phyloP scores from a whole-genome alignment of 2,113 vertebrate genomes.

The Myotis lucifugus region DNA sequence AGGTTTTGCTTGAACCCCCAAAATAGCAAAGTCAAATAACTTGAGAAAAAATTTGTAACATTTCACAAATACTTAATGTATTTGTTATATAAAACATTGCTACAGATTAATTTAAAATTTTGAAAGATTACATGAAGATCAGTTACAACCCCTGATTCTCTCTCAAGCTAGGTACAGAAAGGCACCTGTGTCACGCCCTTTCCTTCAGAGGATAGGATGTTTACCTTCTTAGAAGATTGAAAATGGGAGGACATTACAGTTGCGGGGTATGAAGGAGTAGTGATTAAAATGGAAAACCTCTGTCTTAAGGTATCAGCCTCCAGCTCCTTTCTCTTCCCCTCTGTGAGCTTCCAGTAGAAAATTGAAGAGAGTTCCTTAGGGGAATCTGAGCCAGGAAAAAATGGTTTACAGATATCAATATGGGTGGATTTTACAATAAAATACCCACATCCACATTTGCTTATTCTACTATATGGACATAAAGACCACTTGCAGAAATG shows the following conservation, averaged over 20 bases:
- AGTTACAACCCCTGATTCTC: not conserved
- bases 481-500: not conserved
- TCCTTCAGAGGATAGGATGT: not conserved
- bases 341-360: not conserved
- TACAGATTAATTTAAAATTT: not conserved
- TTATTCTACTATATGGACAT: not conserved
- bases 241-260: not conserved
- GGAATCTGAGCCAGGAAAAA: not conserved
- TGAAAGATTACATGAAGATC: not conserved
- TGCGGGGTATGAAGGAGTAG: accelerated
- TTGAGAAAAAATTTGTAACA: not conserved
- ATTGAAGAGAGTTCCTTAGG: not conserved
- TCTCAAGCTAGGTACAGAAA: not conserved
- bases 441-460: not conserved
- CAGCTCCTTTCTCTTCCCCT: not conserved
- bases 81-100: not conserved
- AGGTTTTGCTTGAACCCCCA: not conserved
- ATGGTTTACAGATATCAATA: not conserved
- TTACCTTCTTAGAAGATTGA: not conserved
- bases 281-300: not conserved
- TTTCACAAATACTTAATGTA: not conserved
- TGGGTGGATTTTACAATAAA: not conserved
- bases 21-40: not conserved
- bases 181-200: not conserved
- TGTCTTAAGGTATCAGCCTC: not conserved